phyloP scores from a whole-genome alignment of 2,113 vertebrate genomes.

The Otocyon megalotis region DNA sequence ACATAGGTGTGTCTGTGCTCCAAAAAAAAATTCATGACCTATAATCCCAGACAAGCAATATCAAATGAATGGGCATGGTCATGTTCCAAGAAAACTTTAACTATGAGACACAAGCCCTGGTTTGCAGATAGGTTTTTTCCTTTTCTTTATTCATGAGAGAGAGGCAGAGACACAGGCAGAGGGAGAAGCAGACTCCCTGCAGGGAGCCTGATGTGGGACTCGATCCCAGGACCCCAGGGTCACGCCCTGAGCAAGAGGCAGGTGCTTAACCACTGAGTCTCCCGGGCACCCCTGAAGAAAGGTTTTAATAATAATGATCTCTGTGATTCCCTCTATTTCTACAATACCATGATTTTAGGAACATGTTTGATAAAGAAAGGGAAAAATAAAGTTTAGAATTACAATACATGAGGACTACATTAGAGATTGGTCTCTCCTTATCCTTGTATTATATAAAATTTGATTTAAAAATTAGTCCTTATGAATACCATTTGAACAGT shows the following conservation, averaged over 20 bases:
- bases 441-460: constrained; percentile 27
- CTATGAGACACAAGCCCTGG: rapidly evolving
- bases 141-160: no score
- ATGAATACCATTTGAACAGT: constrained; percentile 34
- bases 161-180: no score
- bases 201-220: no score
- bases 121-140: neutral
- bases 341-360: neutral
- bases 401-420: neutral
- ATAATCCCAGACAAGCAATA: neutral
- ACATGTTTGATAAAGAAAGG: neutral
- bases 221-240: no score
- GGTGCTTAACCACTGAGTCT: no score
- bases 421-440: neutral
- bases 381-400: neutral
- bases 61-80: neutral
- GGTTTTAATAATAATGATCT: neutral
- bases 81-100: neutral
- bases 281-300: neutral
- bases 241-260: no score
- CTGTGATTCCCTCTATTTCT: neutral
- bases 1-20: neutral
- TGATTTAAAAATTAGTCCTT: constrained; percentile 47
- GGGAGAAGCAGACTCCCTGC: no score
- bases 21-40: neutral